Evolutionary conservation across 1,140 invertebrate species (phyloP).

Genomic region (Aleiodes sp.): DNA sequence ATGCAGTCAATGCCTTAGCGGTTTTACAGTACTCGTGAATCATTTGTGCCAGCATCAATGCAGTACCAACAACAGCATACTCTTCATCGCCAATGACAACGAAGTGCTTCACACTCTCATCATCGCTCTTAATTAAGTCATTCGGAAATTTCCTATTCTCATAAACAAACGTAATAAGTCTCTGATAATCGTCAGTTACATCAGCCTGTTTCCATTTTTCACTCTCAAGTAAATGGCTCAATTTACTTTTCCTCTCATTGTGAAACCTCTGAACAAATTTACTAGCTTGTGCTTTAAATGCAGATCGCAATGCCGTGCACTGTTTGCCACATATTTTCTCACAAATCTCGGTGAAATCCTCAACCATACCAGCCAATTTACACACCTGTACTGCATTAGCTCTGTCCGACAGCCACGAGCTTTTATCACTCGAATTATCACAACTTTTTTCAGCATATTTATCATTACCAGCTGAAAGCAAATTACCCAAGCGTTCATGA

Average conservation of each 20-base stretch:
- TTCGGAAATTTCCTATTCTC: conserved; percentile 65
- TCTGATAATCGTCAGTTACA: conserved; percentile 87
- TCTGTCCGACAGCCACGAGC: conserved; percentile 67
- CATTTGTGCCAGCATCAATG: conserved; percentile 86
- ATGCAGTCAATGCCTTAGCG: conserved; percentile 69
- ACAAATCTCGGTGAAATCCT: conserved; percentile 81
- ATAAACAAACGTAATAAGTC: conserved; percentile 70
- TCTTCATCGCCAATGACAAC: conserved; percentile 82
- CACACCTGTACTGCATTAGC: conserved; percentile 80
- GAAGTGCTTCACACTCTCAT: conserved; percentile 63
- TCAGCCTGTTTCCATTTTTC: conserved; percentile 96
- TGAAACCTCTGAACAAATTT: conserved; percentile 94
- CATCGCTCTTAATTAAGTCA: conserved; percentile 55
- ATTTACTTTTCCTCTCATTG: conserved; percentile 84
- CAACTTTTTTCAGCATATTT: conserved; percentile 20
- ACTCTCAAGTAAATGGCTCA: conserved; percentile 84
- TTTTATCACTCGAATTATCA: conserved; percentile 51
- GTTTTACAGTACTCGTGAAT: conserved; percentile 86
- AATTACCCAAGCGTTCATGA: conserved; percentile 88
- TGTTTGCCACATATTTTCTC: conserved; percentile 81
- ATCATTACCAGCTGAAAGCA: conserved; percentile 78
- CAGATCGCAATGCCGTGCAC: conserved; percentile 82
- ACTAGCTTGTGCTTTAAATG: conserved; percentile 85
- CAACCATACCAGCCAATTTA: conserved; percentile 80
- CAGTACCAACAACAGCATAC: conserved; percentile 86